Evolutionary conservation across 2,113 vertebrate genomes (phyloP).

Genomic region (Arenaria interpres): DNA sequence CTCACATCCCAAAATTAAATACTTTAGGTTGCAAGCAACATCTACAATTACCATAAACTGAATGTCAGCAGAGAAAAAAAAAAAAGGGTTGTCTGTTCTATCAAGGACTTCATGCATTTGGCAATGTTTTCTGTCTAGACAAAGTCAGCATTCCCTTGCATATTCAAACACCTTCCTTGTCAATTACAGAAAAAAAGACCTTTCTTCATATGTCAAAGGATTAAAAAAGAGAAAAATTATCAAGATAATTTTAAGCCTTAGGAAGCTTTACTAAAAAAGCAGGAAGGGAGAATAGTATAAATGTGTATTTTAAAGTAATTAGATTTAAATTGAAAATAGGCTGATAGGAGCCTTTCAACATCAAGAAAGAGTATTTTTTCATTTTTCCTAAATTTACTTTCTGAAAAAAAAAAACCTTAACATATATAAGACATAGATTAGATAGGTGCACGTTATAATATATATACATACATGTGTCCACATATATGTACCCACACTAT

Average conservation of each 20-base stretch:
- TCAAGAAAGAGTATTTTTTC: background rate
- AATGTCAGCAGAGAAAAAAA: background rate
- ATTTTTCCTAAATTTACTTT: background rate
- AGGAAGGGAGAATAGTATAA: background rate
- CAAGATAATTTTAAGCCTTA: background rate
- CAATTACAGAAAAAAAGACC: background rate
- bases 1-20: background rate
- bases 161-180: background rate
- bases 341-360: background rate
- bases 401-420: background rate
- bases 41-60: background rate
- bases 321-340: background rate
- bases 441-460: background rate
- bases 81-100: background rate
- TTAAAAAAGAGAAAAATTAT: background rate
- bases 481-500: background rate
- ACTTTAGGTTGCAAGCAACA: background rate
- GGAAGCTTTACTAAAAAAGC: background rate
- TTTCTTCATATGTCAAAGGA: constrained; percentile 11
- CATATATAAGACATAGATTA: background rate
- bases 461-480: background rate
- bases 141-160: background rate
- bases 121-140: background rate
- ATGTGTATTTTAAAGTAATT: background rate
- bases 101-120: background rate